Evolutionary conservation across 2,797 vertebrate species (phyloP).

Genomic region (Amniataba percoides): DNA sequence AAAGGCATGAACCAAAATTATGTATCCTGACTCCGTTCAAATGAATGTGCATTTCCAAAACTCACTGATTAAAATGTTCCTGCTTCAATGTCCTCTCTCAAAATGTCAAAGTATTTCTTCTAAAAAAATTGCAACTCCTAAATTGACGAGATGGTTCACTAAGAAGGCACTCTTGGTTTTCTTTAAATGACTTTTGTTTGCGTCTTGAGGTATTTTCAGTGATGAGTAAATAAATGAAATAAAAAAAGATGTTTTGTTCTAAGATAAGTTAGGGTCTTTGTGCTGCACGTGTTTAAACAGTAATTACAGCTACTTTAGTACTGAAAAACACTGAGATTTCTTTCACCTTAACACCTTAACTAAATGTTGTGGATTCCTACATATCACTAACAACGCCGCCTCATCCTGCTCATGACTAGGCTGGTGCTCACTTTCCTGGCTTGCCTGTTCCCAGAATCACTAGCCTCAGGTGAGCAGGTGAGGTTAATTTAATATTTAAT

Average conservation of each 20-base stretch:
- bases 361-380: not conserved
- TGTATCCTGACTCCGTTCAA: too few relatives aligned
- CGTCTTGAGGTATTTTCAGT: not conserved
- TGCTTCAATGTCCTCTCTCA: not conserved
- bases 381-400: not conserved
- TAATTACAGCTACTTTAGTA: slow-evolving; percentile 2
- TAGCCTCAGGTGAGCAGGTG: not conserved
- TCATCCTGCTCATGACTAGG: not conserved
- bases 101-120: not conserved
- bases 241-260: not conserved
- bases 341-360: not conserved
- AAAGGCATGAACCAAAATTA: not conserved
- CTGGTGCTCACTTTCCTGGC: not conserved
- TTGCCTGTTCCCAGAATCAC: not conserved
- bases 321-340: not conserved
- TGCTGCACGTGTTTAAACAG: slow-evolving; percentile 16
- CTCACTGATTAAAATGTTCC: not conserved
- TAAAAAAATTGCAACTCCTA: not conserved
- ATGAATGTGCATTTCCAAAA: not conserved
- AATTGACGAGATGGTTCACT: not conserved
- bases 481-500: not conserved
- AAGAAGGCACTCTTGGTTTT: not conserved
- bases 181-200: not conserved
- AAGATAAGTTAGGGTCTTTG: not conserved
- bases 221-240: not conserved